Evolutionary conservation across 2,888 invertebrate genomes (phyloP).

Genomic region (Alentia gelatinosa): DNA sequence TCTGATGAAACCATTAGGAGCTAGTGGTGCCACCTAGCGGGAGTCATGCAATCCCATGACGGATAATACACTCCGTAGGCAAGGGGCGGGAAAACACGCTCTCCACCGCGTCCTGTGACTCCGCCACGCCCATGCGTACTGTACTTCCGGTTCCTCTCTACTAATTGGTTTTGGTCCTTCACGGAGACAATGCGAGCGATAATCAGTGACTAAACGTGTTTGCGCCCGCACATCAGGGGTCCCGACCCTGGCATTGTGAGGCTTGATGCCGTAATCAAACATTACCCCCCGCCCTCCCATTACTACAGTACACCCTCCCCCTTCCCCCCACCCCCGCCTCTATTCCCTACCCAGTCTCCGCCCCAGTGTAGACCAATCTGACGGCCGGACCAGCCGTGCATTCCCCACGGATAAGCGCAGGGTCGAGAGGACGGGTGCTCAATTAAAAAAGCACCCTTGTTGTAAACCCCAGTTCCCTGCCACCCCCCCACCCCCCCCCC

Average conservation of each 20-base stretch:
- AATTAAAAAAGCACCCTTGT: constrained; percentile 21
- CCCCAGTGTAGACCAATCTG: neutral
- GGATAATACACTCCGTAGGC: constrained; percentile 1
- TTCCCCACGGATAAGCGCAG: neutral
- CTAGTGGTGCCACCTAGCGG: neutral
- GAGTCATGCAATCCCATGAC: neutral
- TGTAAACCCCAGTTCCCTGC: neutral
- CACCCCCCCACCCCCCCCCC: neutral
- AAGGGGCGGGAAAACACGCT: no score
- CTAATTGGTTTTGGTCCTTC: neutral
- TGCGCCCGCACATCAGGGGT: neutral
- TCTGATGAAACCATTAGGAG: constrained; percentile 10
- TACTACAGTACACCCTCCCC: no score
- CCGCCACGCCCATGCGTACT: neutral
- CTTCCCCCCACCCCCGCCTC: neutral
- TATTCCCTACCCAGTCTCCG: neutral
- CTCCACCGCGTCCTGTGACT: no score
- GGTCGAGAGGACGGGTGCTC: neutral
- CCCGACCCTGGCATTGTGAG: neutral
- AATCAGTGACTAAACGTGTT: neutral
- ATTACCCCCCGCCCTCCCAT: no score
- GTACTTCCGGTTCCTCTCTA: constrained; percentile 3
- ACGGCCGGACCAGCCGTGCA: neutral
- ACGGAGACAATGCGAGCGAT: neutral
- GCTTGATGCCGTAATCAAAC: constrained; percentile 33